Evolutionary conservation across 2,888 invertebrate genomes (phyloP).

Genomic region (Liodrosophila aerea): DNA sequence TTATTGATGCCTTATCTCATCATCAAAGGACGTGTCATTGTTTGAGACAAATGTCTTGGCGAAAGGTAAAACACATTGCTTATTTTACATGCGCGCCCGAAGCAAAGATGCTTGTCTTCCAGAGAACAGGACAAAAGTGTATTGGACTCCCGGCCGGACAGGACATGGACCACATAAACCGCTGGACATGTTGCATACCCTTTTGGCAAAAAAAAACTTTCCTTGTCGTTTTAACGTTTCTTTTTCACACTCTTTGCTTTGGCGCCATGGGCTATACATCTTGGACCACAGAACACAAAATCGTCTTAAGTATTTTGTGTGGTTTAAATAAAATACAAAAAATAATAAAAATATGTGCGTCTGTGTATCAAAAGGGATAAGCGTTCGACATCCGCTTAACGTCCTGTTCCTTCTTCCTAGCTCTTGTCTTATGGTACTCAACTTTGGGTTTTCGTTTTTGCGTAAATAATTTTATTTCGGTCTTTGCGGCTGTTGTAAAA

Average conservation of each 20-base stretch:
- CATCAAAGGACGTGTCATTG: slow-evolving; percentile 62
- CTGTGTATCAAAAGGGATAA: slow-evolving; percentile 65
- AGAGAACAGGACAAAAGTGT: slow-evolving; percentile 2
- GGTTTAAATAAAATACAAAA: slow-evolving; percentile 73
- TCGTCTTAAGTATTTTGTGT: slow-evolving; percentile 79
- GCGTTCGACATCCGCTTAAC: slow-evolving; percentile 73
- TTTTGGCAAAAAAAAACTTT: slow-evolving; percentile 64
- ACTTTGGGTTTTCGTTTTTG: slow-evolving; percentile 61
- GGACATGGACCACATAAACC: slow-evolving; percentile 55
- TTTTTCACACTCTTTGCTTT: slow-evolving; percentile 68
- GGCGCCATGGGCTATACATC: slow-evolving; percentile 71
- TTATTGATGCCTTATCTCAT: slow-evolving; percentile 63
- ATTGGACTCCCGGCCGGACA: not conserved
- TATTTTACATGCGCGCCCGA: slow-evolving; percentile 66
- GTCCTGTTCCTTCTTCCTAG: slow-evolving; percentile 57
- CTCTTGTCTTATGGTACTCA: slow-evolving; percentile 49
- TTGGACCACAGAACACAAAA: slow-evolving; percentile 76
- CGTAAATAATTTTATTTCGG: slow-evolving; percentile 73
- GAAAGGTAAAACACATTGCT: slow-evolving; percentile 67
- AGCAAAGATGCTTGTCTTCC: slow-evolving; percentile 28
- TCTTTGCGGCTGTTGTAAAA: slow-evolving; percentile 57
- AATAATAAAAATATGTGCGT: slow-evolving; percentile 61
- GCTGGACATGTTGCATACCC: slow-evolving; percentile 73
- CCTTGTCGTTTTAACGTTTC: slow-evolving; percentile 50
- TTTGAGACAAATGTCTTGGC: slow-evolving; percentile 64